Evolutionary conservation across 2,113 vertebrate species (phyloP).

Genomic region (Petroica traversi): DNA sequence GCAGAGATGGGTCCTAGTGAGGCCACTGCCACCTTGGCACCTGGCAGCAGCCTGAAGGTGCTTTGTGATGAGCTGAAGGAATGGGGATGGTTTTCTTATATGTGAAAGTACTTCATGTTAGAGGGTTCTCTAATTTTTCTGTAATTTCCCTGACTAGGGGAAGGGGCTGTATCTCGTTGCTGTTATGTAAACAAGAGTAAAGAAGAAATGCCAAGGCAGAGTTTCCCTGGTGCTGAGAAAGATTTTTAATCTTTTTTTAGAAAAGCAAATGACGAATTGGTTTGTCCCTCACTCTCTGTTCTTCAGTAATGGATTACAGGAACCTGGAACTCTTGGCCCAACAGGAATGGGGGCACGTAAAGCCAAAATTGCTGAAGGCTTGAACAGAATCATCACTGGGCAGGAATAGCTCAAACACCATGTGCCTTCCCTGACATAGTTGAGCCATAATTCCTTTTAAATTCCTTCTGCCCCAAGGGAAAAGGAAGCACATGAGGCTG

Average conservation of each 20-base stretch:
- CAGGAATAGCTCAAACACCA: accelerated
- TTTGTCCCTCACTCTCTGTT: neutral
- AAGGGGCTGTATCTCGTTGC: neutral
- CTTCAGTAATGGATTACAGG: neutral
- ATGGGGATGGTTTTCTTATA: neutral
- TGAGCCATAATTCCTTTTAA: neutral
- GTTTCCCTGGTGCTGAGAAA: neutral
- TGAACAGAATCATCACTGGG: neutral
- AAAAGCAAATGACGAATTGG: neutral
- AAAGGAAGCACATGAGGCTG: neutral
- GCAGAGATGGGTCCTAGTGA: neutral
- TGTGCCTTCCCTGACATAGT: neutral
- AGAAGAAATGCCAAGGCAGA: neutral
- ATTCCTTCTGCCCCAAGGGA: neutral
- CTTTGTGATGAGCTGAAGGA: neutral
- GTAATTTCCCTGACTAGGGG: neutral
- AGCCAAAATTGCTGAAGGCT: neutral
- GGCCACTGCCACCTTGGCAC: neutral
- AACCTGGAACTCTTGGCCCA: neutral
- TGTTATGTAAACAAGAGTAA: neutral
- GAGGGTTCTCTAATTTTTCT: neutral
- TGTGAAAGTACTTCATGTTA: neutral
- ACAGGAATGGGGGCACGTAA: neutral
- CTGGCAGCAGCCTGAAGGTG: neutral
- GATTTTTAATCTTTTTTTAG: neutral